Percentiles rank a stretch among this genome's conserved stretches.
Evolutionary conservation across 2,797 vertebrate genomes (phyloP).

Genomic region (Lycodopsis pacificus): DNA sequence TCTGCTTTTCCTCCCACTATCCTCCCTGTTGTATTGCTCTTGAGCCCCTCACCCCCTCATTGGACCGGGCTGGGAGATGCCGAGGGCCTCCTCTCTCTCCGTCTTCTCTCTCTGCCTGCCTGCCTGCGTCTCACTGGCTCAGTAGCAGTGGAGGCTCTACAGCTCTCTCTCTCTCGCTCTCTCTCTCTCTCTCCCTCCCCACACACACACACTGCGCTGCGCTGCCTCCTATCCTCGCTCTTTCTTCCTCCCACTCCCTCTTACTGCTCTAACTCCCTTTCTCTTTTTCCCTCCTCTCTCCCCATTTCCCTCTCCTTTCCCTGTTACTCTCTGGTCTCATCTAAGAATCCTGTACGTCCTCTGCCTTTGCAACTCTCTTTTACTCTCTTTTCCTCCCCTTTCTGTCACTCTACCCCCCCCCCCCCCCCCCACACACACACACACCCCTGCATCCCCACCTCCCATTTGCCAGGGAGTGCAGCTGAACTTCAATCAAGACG

Average conservation of each 20-base stretch:
- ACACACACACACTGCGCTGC: constrained; percentile 71
- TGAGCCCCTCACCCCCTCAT: constrained; percentile 65
- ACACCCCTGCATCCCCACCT: constrained; percentile 32
- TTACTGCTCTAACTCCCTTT: constrained; percentile 76
- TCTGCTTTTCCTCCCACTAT: constrained; percentile 54
- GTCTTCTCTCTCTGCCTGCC: constrained; percentile 67
- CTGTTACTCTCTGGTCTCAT: constrained; percentile 60
- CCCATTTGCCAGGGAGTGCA: constrained; percentile 66
- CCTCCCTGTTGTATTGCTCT: constrained; percentile 61
- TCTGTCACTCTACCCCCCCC: constrained; percentile 21
- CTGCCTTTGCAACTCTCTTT: constrained; percentile 54
- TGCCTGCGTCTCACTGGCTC: constrained; percentile 77
- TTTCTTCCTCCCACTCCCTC: constrained; percentile 81
- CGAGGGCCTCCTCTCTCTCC: constrained; percentile 64
- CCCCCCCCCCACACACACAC: too few species aligned
- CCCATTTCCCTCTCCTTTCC: constrained; percentile 62
- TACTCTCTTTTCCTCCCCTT: constrained; percentile 40
- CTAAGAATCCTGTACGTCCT: constrained; percentile 62
- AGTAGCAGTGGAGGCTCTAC: constrained; percentile 69
- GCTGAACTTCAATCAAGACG: constrained; percentile 82
- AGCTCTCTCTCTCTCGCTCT: constrained; percentile 55
- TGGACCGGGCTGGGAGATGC: constrained; percentile 55
- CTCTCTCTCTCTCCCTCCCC: constrained; percentile 32
- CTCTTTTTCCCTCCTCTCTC: constrained; percentile 76
- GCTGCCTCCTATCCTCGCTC: constrained; percentile 77